Evolutionary conservation across 2,888 invertebrate genomes (phyloP).

Genomic region (Abscondita cerata): DNA sequence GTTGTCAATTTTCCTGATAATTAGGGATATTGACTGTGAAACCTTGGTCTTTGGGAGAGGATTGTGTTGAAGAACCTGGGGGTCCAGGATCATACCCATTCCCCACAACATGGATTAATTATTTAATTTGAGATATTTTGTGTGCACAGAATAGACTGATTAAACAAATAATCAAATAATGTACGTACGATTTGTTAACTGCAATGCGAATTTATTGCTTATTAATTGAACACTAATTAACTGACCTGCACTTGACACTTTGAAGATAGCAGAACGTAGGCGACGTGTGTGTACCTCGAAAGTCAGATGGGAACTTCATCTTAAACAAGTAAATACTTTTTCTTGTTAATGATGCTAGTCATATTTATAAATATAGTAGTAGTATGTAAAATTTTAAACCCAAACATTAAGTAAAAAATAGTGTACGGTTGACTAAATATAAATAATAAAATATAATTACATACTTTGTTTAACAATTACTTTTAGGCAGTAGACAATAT

Average conservation of each 20-base stretch:
- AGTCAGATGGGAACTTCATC: too few species aligned
- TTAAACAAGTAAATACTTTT: too few species aligned
- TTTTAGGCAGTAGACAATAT: too few species aligned
- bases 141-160: neutral
- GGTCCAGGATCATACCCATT: neutral
- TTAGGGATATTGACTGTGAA: slow-evolving; percentile 5
- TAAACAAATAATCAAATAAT: neutral
- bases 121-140: neutral
- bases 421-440: too few species aligned
- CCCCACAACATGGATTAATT: neutral
- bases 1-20: slow-evolving; percentile 3
- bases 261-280: neutral
- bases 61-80: neutral
- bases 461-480: too few species aligned
- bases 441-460: too few species aligned
- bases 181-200: neutral
- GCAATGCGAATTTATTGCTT: neutral
- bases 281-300: too few species aligned
- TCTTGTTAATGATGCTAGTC: too few species aligned
- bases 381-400: too few species aligned
- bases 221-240: neutral
- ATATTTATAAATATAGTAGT: too few species aligned
- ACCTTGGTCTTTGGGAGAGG: neutral
- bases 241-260: neutral
- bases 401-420: too few species aligned